Conservation (phyloP, 2,113 vertebrate species). For the Dendropsophus ebraccatus region DNA sequence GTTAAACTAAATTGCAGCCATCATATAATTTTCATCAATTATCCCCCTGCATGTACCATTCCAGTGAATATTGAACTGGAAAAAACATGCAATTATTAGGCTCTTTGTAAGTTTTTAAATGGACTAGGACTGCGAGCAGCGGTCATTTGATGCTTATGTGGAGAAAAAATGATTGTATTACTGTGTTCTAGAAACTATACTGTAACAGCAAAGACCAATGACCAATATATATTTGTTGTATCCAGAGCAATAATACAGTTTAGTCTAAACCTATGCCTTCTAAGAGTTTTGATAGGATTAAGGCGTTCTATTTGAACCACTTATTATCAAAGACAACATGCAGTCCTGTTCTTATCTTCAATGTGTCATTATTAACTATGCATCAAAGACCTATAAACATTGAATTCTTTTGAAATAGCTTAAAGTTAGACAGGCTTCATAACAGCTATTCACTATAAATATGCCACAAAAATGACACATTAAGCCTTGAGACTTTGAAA, state of each 20-base stretch:
- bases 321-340: neutral
- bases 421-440: neutral
- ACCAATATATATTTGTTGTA: neutral
- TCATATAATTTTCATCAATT: neutral
- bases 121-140: no score
- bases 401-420: constrained; percentile 11
- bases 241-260: neutral
- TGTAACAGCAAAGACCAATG: neutral
- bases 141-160: no score
- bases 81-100: neutral
- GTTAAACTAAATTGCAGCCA: neutral
- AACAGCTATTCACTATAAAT: neutral
- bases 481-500: neutral
- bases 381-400: constrained; percentile 22
- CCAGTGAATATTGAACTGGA: neutral
- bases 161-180: neutral
- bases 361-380: neutral
- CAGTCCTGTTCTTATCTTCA: neutral
- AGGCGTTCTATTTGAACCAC: neutral
- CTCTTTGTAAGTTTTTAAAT: neutral
- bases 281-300: neutral
- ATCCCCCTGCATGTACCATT: neutral
- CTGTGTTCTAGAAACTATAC: neutral
- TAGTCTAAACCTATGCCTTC: neutral
- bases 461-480: constrained; percentile 32